These are phyloP conservation scores for Acanthis flammea DNA, from an alignment of 2,797 vertebrate species.

Conservation along the genomic window DNA sequence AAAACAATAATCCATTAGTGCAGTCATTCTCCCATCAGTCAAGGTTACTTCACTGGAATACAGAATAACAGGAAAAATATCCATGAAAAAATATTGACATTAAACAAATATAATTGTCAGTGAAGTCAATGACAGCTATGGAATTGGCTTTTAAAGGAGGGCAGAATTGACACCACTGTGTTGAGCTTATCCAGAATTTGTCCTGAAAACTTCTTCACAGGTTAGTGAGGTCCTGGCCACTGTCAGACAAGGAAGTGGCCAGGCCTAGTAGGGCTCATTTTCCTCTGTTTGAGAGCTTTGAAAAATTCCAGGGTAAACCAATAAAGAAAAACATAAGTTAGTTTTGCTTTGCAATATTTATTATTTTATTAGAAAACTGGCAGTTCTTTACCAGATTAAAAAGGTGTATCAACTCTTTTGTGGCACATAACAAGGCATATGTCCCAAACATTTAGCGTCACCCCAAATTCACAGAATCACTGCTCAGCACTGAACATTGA, in stretches of 20 bases:
- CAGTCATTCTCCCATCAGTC: constrained; percentile 55
- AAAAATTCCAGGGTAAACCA: background rate
- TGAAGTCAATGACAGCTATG: background rate
- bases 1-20: constrained; percentile 74
- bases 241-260: background rate
- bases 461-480: background rate
- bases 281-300: background rate
- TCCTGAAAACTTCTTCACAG: background rate
- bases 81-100: background rate
- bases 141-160: background rate
- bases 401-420: background rate
- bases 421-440: background rate
- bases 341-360: background rate
- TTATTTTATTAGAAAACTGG: background rate
- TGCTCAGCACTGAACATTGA: background rate
- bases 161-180: background rate
- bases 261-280: background rate
- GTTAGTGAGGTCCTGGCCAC: background rate
- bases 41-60: constrained; percentile 72
- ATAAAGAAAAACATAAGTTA: background rate
- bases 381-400: background rate
- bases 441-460: background rate
- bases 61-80: background rate
- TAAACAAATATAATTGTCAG: background rate
- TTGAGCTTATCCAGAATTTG: background rate